Evolutionary conservation across 2,113 vertebrate species (phyloP), one percentile per base, ranked within the genome.

Genomic region (Corapipo altera): DNA sequence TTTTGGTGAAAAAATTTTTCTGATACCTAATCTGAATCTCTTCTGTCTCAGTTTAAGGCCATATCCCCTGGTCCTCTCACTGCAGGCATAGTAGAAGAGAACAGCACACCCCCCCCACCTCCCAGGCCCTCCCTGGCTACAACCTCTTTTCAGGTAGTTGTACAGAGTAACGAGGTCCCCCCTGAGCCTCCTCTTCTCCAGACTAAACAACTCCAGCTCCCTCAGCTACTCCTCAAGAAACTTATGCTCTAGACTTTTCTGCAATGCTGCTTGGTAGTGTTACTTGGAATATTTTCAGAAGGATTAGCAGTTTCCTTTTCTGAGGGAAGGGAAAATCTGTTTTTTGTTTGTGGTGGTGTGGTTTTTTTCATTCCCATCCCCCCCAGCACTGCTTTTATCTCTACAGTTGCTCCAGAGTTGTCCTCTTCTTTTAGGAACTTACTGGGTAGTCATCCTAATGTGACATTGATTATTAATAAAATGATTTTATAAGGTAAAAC

Each of bases 341-440:
- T 1, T 55, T 78, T 64, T 24, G 19, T 33, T 48, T 70, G 37
- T 30, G 24, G 11, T 20, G 26, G 8, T 65, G 32, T 28, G 4
- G 8, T 0, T 16, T n/a, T 35, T 54, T 32, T 41, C 39, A 41
- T 30, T 14, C 18, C 22, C 8, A 6, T 6, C 7, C 12, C 15
- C 9, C 5, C 8, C 5, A 51, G 18, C 16, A 32, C 27, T 91
- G 26, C 46, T 71, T 71, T 81, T 51, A 75, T 43, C 33, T 77
- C 59, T 80, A 1, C 23, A 35, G 35, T 33, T 89, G 37, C 20
- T 28, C 12, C 1, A 2, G 14, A 37, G 13, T 64, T 78, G 18
- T 43, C 11, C 8, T 93, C 5, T 71, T 48, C 49, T 89, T 89
- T 84, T 46, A 67, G 27, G 32, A 58, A 20, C 15, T 74, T 92